phyloP scores from a whole-genome alignment of 2,888 invertebrate species.

The Eurytoma californica region DNA sequence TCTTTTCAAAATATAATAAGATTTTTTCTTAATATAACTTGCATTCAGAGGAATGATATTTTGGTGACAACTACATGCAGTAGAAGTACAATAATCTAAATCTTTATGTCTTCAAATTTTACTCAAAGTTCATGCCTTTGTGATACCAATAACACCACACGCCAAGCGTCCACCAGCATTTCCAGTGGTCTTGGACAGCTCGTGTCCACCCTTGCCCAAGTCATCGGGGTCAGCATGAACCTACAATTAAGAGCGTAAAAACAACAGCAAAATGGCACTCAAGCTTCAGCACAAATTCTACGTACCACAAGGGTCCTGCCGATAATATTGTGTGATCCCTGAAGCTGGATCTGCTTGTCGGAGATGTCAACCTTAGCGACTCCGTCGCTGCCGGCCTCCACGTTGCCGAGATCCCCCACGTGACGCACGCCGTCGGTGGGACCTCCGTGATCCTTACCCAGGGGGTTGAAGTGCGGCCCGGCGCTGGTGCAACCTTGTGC shows the following conservation, averaged over 20 bases:
- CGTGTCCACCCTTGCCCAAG: conserved; percentile 93
- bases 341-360: conserved; percentile 81
- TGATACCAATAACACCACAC: conserved; percentile 91
- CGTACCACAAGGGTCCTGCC: conserved; percentile 88
- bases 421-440: conserved; percentile 86
- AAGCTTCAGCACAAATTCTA: neutral
- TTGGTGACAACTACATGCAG: conserved; percentile 26
- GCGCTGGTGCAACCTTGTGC: conserved; percentile 87
- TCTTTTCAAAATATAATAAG: conserved; percentile 35
- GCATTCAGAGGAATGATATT: conserved; percentile 49
- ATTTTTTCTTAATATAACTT: conserved; percentile 23
- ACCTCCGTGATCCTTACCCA: conserved; percentile 87
- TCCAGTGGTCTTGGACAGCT: conserved; percentile 94
- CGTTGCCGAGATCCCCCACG: conserved; percentile 93
- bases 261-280: neutral
- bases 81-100: conserved; percentile 41
- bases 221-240: conserved; percentile 96
- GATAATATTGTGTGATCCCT: conserved; percentile 85
- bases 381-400: conserved; percentile 81
- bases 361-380: conserved; percentile 81
- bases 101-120: conserved; percentile 21
- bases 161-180: conserved; percentile 94
- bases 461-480: conserved; percentile 95
- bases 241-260: conserved; percentile 59
- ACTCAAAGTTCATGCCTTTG: conserved; percentile 72